Evolutionary conservation across 2,113 vertebrate genomes (phyloP), one percentile per base, ranked within the genome.

Genomic region (Periophthalmus modestus): DNA sequence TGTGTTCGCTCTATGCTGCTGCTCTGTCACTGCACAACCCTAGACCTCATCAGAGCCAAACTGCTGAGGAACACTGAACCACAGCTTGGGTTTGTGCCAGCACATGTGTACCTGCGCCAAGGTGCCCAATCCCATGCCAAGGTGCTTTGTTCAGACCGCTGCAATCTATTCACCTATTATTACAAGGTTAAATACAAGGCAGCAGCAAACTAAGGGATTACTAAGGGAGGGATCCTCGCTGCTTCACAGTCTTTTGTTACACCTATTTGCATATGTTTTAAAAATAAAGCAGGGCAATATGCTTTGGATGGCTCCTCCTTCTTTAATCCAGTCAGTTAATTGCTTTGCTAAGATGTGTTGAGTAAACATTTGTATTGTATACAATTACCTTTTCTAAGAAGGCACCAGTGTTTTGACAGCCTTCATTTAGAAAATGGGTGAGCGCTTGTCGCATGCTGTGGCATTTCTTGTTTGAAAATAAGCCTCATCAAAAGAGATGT

Each of bases 61-160:
- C 65, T 72, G 0, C 36, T 57, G 70, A 74, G 71, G 69, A 67
- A 69, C 13, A 4, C 77, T 85, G 82, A 81, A 79, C 74, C 66
- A 70, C 50, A 33, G 66, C 78, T 74, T 39, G 50, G 68, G 46
- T 74, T 80, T 50, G 48, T 82, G 82, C 82, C 85, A 88, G 68
- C 58, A 68, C 73, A 77, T 73, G 79, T 85, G 70, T 68, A 72
- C 74, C 76, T 57, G 12, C 50, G 69, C 55, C 73, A 62, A 21
- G 70, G 72, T 84, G 83, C 83, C 85, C 86, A 79, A 61, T 79
- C 72, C 75, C 63, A 73, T 86, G 87, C 82, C 80, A 83, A 77
- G 58, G 28, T 73, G 61, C 72, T 87, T 84, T 85, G 73, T 74
- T 77, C 48, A 73, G 33, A 62, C 47, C 63, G 71, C 79, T 68